Base-by-base conservation (phyloP, 2,888 invertebrate genomes). In the Idaea dimidiata region DNA sequence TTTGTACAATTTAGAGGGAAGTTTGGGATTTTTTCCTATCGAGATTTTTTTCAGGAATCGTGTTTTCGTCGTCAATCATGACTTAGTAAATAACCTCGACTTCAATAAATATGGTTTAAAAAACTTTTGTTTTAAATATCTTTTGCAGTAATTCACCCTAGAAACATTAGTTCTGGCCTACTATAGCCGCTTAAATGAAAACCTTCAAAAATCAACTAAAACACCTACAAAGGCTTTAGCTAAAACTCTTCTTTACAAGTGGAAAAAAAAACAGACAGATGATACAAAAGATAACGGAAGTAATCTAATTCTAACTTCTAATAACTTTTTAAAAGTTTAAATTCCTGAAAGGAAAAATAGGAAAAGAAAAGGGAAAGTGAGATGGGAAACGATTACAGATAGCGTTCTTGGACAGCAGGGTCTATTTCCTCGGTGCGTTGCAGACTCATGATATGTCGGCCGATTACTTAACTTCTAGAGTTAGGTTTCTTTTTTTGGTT, bases 301-400 rank as follows among this genome's bases (percentile, higher is more conserved):
- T 43, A 43, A 43, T 43, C 43, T 43, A 8, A 43, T 43, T 43
- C 43, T 43, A 43, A 43, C 43, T 43, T 43, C 43, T 43, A 43
- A 43, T 43, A 43, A 43, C 43, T 43, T 43, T 43, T 43, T 43
- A 43, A 43, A 43, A 43, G 43, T 43, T 43, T 43, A 43, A 43
- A 43, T 43, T 43, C 43, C 43, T 43, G 14, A 43, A 43, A 43
- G 43, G 14, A 43, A 43, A 8, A 43, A 43, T 14, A 43, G 43
- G 14, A 43, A 43, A 43, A 10, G 10, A 43, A 43, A 43, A 43
- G 43, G 43, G 43, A 43, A 43, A 43, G 14, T 14, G 43, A 43
- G 43, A 43, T 10, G 43, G 10, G 10, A 43, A 43, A 43, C 43
- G 43, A 10, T 43, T 43, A 43, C 43, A 43, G 43, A 43, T 43